Conservation (phyloP, 2,797 vertebrate genomes). For the Anabas testudineus region DNA sequence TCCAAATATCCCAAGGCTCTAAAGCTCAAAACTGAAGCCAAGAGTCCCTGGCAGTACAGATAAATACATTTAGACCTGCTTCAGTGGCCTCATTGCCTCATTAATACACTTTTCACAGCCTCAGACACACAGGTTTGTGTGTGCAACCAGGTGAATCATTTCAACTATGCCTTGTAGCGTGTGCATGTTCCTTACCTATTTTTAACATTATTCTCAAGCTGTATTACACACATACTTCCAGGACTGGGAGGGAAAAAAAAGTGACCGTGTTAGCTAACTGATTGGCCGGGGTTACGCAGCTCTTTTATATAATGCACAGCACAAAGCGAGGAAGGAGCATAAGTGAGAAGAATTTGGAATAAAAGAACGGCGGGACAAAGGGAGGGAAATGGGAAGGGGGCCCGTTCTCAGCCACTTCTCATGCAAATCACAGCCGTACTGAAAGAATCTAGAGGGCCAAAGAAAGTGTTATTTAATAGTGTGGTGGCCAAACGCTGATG, state of each 20-base stretch:
- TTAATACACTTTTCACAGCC: constrained; percentile 4
- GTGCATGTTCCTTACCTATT: neutral
- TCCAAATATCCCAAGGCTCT: constrained; percentile 35
- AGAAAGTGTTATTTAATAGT: constrained; percentile 15
- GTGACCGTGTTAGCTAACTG: constrained; percentile 8
- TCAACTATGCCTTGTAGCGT: neutral
- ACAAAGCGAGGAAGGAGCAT: constrained; percentile 54
- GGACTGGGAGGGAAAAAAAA: neutral
- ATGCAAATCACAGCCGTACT: constrained; percentile 61
- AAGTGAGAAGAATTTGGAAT: constrained; percentile 57
- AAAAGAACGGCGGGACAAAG: constrained; percentile 63
- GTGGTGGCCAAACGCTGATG: constrained; percentile 7
- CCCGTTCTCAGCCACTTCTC: constrained; percentile 54
- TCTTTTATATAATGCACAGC: constrained; percentile 57
- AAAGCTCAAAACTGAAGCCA: constrained; percentile 21
- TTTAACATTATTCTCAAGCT: neutral
- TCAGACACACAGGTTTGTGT: neutral
- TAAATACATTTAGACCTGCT: constrained; percentile 22
- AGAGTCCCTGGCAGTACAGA: constrained; percentile 2
- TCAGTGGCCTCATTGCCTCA: constrained; percentile 16
- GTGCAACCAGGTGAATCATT: constrained; percentile 16
- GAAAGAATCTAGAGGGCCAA: constrained; percentile 37
- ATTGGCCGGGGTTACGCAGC: constrained; percentile 33
- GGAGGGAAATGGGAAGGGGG: constrained; percentile 55
- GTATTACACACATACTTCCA: neutral